A percentile compares a stretch with the other conserved stretches of the same genome.
phyloP scores from a whole-genome alignment of 1,140 invertebrate genomes.

The Colletes latitarsis region DNA sequence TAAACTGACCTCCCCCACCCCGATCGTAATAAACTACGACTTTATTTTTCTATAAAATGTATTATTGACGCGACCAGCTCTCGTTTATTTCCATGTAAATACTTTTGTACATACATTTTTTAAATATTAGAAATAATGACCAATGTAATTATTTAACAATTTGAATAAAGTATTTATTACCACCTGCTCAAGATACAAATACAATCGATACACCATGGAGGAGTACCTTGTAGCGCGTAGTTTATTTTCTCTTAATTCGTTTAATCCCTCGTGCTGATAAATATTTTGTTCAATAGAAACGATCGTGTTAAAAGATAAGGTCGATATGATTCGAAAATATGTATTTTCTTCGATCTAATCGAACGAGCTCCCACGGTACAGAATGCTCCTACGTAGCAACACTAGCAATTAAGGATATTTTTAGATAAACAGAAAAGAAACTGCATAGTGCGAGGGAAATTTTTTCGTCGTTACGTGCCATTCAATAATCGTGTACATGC shows the following conservation, averaged over 20 bases:
- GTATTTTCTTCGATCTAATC: neutral
- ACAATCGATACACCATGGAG: conserved; percentile 12
- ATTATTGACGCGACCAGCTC: conserved; percentile 18
- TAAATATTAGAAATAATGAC: conserved; percentile 60
- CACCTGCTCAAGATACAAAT: neutral
- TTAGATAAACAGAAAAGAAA: neutral
- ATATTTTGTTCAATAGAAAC: neutral
- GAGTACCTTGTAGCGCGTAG: neutral
- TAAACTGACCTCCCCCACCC: conserved; percentile 14
- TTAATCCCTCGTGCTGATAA: no score
- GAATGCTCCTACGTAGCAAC: conserved; percentile 1
- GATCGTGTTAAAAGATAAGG: neutral
- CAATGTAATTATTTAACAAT: conserved; percentile 59
- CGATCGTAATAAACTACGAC: neutral
- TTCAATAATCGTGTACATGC: conserved; percentile 20
- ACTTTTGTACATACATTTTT: conserved; percentile 67
- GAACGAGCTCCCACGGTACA: neutral
- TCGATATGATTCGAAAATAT: neutral
- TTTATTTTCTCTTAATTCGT: neutral
- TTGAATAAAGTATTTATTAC: conserved; percentile 69
- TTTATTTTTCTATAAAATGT: conserved; percentile 59
- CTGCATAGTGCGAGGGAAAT: neutral
- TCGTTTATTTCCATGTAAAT: conserved; percentile 64
- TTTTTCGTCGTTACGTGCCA: neutral
- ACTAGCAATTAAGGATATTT: conserved; percentile 5